Evolutionary conservation across 2,888 invertebrate species (phyloP).

Genomic region (Pristionchus maxplancki): DNA sequence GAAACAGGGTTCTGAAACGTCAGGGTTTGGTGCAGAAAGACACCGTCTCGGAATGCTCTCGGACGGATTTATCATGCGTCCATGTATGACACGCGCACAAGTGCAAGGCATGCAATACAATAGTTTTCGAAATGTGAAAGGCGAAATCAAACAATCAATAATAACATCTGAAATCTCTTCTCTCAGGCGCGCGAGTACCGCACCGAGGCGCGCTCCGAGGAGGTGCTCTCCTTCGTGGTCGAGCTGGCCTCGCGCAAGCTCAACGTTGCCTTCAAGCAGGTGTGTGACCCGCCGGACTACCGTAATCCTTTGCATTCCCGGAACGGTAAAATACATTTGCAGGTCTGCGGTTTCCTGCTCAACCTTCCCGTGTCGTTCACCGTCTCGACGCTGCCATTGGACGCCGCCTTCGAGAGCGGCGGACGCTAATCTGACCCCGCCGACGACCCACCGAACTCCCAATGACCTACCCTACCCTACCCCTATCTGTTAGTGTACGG

Average conservation of each 20-base stretch:
- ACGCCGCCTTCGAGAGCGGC: slow-evolving; percentile 20
- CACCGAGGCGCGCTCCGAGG: slow-evolving; percentile 27
- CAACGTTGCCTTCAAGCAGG: slow-evolving; percentile 37
- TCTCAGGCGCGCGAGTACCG: slow-evolving; percentile 4
- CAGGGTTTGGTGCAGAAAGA: too few species aligned
- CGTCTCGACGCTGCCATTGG: slow-evolving; percentile 1
- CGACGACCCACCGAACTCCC: background rate
- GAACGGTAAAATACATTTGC: too few species aligned
- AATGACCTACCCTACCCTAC: background rate
- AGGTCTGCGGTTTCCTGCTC: slow-evolving; percentile 42
- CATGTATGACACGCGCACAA: too few species aligned
- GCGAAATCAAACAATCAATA: too few species aligned
- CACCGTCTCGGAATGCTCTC: too few species aligned
- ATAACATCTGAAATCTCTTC: too few species aligned
- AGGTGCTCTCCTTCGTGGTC: slow-evolving; percentile 30
- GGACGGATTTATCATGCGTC: too few species aligned
- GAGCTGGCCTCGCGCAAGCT: slow-evolving; percentile 35
- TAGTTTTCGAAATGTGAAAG: too few species aligned
- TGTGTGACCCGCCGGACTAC: background rate
- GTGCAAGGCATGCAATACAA: too few species aligned
- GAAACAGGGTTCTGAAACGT: too few species aligned
- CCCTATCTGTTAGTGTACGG: background rate
- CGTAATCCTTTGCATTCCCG: too few species aligned
- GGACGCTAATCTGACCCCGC: background rate
- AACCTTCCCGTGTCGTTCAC: slow-evolving; percentile 41